A percentile compares a stretch with the other conserved stretches of the same genome.
phyloP scores from a whole-genome alignment of 2,888 invertebrate species.

The Shargacucullia verbasci region DNA sequence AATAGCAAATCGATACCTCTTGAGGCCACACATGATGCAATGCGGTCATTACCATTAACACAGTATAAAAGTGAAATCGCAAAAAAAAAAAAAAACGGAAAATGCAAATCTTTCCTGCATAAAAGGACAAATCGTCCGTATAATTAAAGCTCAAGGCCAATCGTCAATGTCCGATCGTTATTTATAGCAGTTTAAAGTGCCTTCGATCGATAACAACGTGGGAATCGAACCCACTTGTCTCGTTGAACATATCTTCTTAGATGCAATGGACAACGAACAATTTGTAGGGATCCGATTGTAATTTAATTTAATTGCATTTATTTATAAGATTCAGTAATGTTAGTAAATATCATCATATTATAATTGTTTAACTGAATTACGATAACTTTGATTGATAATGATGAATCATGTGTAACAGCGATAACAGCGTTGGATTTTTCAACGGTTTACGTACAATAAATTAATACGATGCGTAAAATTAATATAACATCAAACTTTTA shows the following conservation, averaged over 20 bases:
- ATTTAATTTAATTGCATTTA: too few species aligned
- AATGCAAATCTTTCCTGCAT: conserved; percentile 23
- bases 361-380: too few species aligned
- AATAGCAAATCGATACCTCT: conserved; percentile 26
- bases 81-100: conserved; percentile 18
- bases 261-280: conserved; percentile 47
- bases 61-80: conserved; percentile 1
- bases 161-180: conserved; percentile 42
- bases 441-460: conserved; percentile 26
- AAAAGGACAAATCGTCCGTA: conserved; percentile 37
- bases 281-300: conserved; percentile 41
- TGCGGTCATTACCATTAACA: conserved; percentile 11
- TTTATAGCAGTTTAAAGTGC: conserved; percentile 57
- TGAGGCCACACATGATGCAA: conserved; percentile 42
- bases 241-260: conserved; percentile 38
- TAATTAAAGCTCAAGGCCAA: conserved; percentile 49
- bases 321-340: too few species aligned
- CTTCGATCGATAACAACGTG: conserved; percentile 58
- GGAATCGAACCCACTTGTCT: conserved; percentile 59
- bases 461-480: conserved; percentile 13
- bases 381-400: too few species aligned
- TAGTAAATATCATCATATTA: too few species aligned
- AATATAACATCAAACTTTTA: conserved; percentile 16
- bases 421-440: conserved; percentile 25
- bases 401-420: too few species aligned